These are phyloP conservation scores for Lagenorhynchus albirostris DNA, from an alignment of 2,113 vertebrate species.

Conservation along the genomic window DNA sequence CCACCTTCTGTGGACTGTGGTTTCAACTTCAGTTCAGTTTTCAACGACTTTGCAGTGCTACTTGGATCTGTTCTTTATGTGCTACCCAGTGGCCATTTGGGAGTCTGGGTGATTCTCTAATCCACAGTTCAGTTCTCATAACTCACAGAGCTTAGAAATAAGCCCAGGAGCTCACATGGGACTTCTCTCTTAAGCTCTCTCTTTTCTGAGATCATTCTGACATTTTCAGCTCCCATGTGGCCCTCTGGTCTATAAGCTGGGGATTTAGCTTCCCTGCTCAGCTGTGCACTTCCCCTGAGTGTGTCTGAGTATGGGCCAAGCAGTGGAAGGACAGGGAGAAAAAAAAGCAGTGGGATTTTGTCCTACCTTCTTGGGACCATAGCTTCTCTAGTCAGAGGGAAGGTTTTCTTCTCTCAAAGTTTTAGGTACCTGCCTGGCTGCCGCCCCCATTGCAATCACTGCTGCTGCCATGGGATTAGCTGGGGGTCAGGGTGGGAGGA, in stretches of 20 bases:
- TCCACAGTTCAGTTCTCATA: background rate
- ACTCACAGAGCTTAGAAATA: background rate
- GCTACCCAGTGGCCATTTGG: background rate
- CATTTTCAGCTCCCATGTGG: background rate
- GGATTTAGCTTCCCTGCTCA: background rate
- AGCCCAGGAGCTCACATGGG: background rate
- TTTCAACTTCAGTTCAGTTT: background rate
- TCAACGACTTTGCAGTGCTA: background rate
- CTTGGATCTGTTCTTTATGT: background rate
- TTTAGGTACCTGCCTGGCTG: too few relatives aligned
- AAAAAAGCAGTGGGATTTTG: background rate
- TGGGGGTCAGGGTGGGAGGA: background rate
- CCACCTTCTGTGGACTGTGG: background rate
- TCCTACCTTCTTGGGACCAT: background rate
- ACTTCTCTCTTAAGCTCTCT: background rate
- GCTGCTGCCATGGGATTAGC: too few relatives aligned
- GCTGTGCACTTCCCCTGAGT: background rate
- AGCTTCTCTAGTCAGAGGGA: background rate
- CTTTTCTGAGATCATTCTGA: background rate
- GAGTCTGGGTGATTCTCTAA: background rate
- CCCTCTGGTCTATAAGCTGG: background rate
- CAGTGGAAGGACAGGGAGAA: background rate
- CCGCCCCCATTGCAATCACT: background rate
- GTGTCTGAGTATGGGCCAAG: background rate
- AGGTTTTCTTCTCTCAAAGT: too few relatives aligned